phyloP scores from a whole-genome alignment of 1,140 invertebrate species.

The Lerema accius region DNA sequence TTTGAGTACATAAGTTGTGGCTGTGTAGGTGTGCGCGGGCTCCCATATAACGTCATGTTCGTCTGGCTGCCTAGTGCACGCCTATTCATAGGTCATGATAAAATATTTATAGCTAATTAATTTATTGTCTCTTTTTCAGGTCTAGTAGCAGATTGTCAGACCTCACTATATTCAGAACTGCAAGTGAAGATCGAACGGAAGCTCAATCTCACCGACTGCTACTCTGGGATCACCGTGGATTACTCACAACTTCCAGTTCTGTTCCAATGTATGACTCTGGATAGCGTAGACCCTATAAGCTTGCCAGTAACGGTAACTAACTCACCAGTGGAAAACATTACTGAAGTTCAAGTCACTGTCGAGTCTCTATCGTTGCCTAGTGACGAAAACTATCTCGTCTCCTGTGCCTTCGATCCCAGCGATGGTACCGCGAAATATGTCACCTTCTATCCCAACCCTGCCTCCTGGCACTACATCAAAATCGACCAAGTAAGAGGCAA shows the following conservation, averaged over 20 bases:
- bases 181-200: slow-evolving; percentile 71
- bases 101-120: background rate
- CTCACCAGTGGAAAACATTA: slow-evolving; percentile 38
- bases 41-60: too few relatives aligned
- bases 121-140: slow-evolving; percentile 56
- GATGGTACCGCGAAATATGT: slow-evolving; percentile 53
- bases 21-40: too few relatives aligned
- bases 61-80: too few relatives aligned
- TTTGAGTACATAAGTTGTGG: too few relatives aligned
- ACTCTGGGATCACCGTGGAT: slow-evolving; percentile 56
- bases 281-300: slow-evolving; percentile 57
- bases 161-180: slow-evolving; percentile 83
- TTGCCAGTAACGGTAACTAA: slow-evolving; percentile 60
- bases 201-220: slow-evolving; percentile 58
- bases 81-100: too few relatives aligned
- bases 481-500: slow-evolving; percentile 60
- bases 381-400: slow-evolving; percentile 59
- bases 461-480: slow-evolving; percentile 84
- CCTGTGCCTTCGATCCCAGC: slow-evolving; percentile 64
- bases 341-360: slow-evolving; percentile 59
- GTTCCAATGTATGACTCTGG: slow-evolving; percentile 62
- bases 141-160: slow-evolving; percentile 75
- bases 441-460: slow-evolving; percentile 82
- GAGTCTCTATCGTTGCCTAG: slow-evolving; percentile 74
- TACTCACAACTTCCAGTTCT: slow-evolving; percentile 49